Evolutionary conservation across 2,113 vertebrate genomes (phyloP).

Genomic region (Amblyopsis rosae): DNA sequence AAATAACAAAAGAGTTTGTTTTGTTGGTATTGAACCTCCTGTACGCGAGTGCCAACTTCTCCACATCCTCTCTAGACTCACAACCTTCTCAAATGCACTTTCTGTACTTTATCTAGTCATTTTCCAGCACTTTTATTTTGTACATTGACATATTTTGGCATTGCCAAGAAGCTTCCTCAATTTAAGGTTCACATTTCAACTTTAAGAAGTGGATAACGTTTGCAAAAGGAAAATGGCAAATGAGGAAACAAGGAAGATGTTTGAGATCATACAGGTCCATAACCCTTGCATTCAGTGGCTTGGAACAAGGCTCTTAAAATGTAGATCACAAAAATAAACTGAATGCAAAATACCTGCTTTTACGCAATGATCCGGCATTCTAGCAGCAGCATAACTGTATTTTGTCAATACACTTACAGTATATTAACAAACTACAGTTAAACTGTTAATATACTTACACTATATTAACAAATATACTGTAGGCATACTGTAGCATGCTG

Average conservation of each 20-base stretch:
- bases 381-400: not conserved
- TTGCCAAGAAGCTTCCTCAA: not conserved
- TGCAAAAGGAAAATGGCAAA: not conserved
- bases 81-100: not conserved
- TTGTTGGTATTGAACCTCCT: too few species aligned
- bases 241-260: not conserved
- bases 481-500: too few species aligned
- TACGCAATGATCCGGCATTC: not conserved
- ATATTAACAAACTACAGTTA: too few species aligned
- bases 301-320: not conserved
- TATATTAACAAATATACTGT: too few species aligned
- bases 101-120: not conserved
- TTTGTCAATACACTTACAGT: too few species aligned
- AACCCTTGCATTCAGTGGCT: not conserved
- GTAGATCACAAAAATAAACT: not conserved
- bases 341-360: not conserved
- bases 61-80: too few species aligned
- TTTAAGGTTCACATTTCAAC: not conserved
- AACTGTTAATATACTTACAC: too few species aligned
- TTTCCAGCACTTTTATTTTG: not conserved
- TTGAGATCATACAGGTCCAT: not conserved
- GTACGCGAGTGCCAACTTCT: too few species aligned
- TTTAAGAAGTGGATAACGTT: not conserved
- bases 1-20: too few species aligned
- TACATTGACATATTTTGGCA: not conserved